Evolutionary conservation across 2,888 invertebrate species (phyloP).

Genomic region (Pocota personata): DNA sequence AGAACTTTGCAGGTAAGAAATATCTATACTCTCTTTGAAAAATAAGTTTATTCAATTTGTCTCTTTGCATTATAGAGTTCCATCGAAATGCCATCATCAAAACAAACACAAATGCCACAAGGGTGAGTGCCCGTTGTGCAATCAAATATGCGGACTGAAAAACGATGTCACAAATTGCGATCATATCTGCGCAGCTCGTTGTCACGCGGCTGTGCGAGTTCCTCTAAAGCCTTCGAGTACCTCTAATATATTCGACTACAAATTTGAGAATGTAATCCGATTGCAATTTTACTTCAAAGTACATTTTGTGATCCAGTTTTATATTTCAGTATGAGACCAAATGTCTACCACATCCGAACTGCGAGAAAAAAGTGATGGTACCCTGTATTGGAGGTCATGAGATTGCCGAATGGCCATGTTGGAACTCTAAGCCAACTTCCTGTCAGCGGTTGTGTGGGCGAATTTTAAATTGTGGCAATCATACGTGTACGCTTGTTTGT

Average conservation of each 20-base stretch:
- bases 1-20: constrained; percentile 86
- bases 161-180: constrained; percentile 78
- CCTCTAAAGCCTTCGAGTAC: constrained; percentile 85
- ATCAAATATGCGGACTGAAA: constrained; percentile 87
- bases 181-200: constrained; percentile 88
- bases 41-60: neutral
- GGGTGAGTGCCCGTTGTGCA: constrained; percentile 92
- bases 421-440: constrained; percentile 87
- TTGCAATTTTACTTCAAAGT: neutral
- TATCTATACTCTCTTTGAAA: constrained; percentile 75
- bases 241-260: constrained; percentile 86
- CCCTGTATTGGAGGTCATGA: constrained; percentile 90
- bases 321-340: constrained; percentile 83
- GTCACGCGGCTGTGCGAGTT: constrained; percentile 90
- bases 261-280: constrained; percentile 82
- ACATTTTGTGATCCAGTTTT: neutral
- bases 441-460: constrained; percentile 92
- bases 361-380: constrained; percentile 87
- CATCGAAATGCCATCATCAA: constrained; percentile 94
- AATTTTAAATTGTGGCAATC: constrained; percentile 89
- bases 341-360: constrained; percentile 88
- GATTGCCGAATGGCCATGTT: constrained; percentile 87
- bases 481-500: constrained; percentile 89
- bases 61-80: constrained; percentile 83
- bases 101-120: constrained; percentile 92